These are phyloP conservation scores for Sarcophaga rosellei DNA, from an alignment of 2,888 invertebrate genomes.

Conservation along the genomic window DNA sequence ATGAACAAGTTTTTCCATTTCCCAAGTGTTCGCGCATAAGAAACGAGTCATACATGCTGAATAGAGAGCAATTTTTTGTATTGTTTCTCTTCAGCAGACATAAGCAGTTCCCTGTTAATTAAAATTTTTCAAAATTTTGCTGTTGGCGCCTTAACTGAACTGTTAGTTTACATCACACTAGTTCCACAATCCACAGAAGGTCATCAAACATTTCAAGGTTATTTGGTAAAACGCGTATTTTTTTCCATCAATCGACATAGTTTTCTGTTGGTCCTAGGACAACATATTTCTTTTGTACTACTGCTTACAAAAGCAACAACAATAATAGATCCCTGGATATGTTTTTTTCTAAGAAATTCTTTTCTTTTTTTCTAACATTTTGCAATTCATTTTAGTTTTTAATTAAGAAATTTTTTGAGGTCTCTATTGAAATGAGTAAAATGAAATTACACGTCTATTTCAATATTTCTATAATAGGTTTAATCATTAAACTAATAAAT, in stretches of 20 bases:
- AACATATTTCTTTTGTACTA: slow-evolving; percentile 37
- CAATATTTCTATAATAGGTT: too few relatives aligned
- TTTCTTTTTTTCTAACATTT: not conserved
- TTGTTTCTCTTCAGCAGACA: not conserved
- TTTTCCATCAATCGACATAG: slow-evolving; percentile 37
- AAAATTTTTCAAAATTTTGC: slow-evolving; percentile 46
- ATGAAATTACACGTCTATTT: not conserved
- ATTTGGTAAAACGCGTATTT: not conserved
- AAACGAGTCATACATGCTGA: slow-evolving; percentile 32
- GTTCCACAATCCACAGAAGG: slow-evolving; percentile 43
- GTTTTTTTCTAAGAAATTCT: not conserved
- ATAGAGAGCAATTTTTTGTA: not conserved
- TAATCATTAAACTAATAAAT: too few relatives aligned
- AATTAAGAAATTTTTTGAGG: slow-evolving; percentile 12
- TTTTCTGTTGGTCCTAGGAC: slow-evolving; percentile 57
- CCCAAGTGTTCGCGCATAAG: slow-evolving; percentile 43
- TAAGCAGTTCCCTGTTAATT: not conserved
- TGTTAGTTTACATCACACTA: slow-evolving; percentile 19
- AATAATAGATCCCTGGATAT: slow-evolving; percentile 46
- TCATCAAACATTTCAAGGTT: slow-evolving; percentile 61
- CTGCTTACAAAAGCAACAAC: not conserved
- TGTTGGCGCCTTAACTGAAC: slow-evolving; percentile 25
- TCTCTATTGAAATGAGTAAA: not conserved
- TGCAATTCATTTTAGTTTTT: not conserved
- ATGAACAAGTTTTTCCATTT: not conserved